These are phyloP conservation scores for Cheilosia scutellata DNA, from an alignment of 2,888 invertebrate genomes.

Conservation along the genomic window DNA sequence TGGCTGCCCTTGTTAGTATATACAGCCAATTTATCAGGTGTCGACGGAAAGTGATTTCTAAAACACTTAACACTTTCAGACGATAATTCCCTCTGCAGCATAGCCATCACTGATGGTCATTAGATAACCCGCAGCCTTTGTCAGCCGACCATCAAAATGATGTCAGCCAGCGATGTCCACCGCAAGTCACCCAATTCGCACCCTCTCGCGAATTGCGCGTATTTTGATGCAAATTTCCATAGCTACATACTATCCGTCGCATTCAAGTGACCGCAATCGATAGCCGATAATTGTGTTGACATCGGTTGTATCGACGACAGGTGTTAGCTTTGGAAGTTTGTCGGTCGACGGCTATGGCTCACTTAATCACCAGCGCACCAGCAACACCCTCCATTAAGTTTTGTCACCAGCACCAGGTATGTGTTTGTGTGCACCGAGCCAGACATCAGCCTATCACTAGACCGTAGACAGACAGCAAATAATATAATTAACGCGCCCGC, in stretches of 20 bases:
- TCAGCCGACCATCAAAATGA: conserved; percentile 48
- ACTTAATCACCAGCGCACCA: conserved; percentile 13
- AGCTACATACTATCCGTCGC: not conserved
- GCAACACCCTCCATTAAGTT: conserved; percentile 28
- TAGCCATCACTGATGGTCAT: conserved; percentile 13
- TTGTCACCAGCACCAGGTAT: conserved; percentile 36
- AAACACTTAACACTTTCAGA: conserved; percentile 42
- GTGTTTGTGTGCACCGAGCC: not conserved
- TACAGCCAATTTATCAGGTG: conserved; percentile 19
- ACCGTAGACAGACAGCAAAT: conserved; percentile 67
- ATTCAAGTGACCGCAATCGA: conserved; percentile 57
- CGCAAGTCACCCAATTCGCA: not conserved
- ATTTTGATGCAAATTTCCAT: not conserved
- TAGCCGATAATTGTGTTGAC: conserved; percentile 56
- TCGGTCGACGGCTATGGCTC: conserved; percentile 39
- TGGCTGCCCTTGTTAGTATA: conserved; percentile 2
- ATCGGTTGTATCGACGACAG: conserved; percentile 45
- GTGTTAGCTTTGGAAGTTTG: conserved; percentile 46
- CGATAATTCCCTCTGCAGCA: not conserved
- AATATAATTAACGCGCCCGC: conserved; percentile 52
- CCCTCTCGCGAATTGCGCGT: not conserved
- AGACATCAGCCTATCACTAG: conserved; percentile 37
- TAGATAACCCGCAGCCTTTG: conserved; percentile 39
- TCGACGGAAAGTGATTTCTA: conserved; percentile 30
- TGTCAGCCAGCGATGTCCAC: conserved; percentile 19